A percentile compares a stretch with the other conserved stretches of the same genome.
Conservation (phyloP, 2,888 invertebrate genomes). For the Parelbella ahira region DNA sequence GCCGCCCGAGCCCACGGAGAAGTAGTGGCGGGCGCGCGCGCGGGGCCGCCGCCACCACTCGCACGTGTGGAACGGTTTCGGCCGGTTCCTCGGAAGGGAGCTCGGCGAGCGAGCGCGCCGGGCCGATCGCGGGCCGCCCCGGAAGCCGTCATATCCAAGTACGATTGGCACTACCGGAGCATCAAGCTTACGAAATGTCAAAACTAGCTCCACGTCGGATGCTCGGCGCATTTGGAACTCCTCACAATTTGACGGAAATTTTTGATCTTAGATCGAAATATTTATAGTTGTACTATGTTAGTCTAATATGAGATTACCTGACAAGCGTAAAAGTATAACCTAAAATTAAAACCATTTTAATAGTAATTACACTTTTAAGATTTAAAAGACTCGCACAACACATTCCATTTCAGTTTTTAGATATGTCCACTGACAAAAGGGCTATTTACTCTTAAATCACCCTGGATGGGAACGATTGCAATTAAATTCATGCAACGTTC, state of each 20-base stretch:
- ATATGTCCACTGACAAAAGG: conserved; percentile 3
- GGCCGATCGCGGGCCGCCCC: conserved; percentile 24
- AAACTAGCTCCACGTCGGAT: conserved; percentile 33
- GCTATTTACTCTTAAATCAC: no score
- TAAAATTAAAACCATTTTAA: conserved; percentile 35
- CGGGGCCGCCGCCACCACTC: not conserved
- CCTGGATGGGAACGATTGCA: no score
- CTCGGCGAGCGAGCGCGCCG: conserved; percentile 12
- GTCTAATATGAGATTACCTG: conserved; percentile 49
- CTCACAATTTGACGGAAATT: conserved; percentile 26
- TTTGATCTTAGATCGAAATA: conserved; percentile 43
- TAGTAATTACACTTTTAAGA: conserved; percentile 66
- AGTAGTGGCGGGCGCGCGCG: conserved; percentile 42
- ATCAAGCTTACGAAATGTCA: conserved; percentile 42
- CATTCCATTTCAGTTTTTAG: conserved; percentile 14
- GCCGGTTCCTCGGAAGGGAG: not conserved
- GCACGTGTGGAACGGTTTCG: not conserved
- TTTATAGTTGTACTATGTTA: conserved; percentile 45
- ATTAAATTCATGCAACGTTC: no score
- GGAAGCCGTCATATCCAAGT: conserved; percentile 25
- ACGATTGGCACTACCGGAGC: conserved; percentile 45
- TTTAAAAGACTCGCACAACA: conserved; percentile 26
- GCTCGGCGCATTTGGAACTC: conserved; percentile 14
- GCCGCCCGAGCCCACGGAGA: conserved; percentile 55
- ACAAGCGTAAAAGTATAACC: conserved; percentile 40